These are phyloP conservation scores for Cyprinus carpio DNA, from an alignment of 2,113 vertebrate species.

Conservation along the genomic window DNA sequence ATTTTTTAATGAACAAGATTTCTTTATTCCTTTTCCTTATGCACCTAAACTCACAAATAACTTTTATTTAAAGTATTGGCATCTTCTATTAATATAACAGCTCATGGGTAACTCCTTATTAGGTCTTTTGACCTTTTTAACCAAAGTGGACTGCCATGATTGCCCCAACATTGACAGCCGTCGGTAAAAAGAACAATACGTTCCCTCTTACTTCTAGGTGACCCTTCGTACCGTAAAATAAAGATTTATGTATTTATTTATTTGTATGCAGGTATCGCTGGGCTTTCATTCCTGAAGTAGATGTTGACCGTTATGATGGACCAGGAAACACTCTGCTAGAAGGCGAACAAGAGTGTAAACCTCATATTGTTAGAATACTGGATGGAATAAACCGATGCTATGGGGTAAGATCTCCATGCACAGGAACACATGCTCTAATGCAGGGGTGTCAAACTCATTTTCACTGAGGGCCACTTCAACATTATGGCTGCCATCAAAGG, in stretches of 20 bases:
- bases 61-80: too few species aligned
- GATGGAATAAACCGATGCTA: conserved; percentile 83
- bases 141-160: background rate
- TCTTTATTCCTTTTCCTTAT: too few species aligned
- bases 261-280: conserved; percentile 85
- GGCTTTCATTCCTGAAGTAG: conserved; percentile 97
- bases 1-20: too few species aligned
- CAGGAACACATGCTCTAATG: background rate
- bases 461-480: too few species aligned
- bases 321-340: conserved; percentile 80
- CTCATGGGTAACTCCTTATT: too few species aligned
- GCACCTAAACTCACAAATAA: too few species aligned
- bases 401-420: conserved; percentile 72
- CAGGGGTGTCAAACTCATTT: too few species aligned
- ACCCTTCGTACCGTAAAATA: background rate
- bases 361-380: conserved; percentile 83
- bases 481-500: too few species aligned
- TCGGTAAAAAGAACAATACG: background rate
- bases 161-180: background rate
- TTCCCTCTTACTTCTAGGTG: background rate
- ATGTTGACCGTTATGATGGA: conserved; percentile 76
- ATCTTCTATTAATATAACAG: too few species aligned
- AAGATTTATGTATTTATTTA: background rate
- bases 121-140: background rate
- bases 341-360: conserved; percentile 83